phyloP scores from a whole-genome alignment of 2,888 invertebrate species.

The Herminia tarsipennalis region DNA sequence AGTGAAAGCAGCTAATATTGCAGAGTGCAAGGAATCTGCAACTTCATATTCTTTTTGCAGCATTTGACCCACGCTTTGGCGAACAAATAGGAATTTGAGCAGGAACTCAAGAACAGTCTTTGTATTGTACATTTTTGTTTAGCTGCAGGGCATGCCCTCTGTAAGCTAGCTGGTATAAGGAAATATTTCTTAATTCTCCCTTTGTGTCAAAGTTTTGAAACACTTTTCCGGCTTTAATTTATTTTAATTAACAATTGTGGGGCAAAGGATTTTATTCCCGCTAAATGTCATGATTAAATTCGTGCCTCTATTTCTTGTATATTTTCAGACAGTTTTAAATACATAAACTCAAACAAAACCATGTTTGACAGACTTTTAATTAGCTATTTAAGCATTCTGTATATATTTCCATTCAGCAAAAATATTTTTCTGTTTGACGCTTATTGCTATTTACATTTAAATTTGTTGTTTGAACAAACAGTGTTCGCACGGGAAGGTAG shows the following conservation, averaged over 20 bases:
- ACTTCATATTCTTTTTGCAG: slow-evolving; percentile 25
- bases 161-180: slow-evolving; percentile 24
- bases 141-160: slow-evolving; percentile 18
- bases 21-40: slow-evolving; percentile 13
- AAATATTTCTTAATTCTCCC: slow-evolving; percentile 28
- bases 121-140: slow-evolving; percentile 27
- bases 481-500: slow-evolving; percentile 15
- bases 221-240: slow-evolving; percentile 15
- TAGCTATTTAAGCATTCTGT: slow-evolving; percentile 9
- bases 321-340: slow-evolving; percentile 12
- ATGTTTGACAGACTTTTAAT: slow-evolving; percentile 10
- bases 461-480: slow-evolving; percentile 32
- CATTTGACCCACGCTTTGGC: slow-evolving; percentile 25
- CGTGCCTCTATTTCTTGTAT: slow-evolving; percentile 12
- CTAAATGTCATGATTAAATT: slow-evolving; percentile 14
- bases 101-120: slow-evolving; percentile 14
- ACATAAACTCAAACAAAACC: slow-evolving; percentile 6
- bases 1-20: slow-evolving; percentile 15
- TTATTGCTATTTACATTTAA: slow-evolving; percentile 32
- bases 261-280: slow-evolving; percentile 17
- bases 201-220: slow-evolving; percentile 27
- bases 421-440: slow-evolving; percentile 16
- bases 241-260: slow-evolving; percentile 15
- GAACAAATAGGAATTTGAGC: slow-evolving; percentile 28
- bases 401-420: slow-evolving; percentile 6